phyloP scores from a whole-genome alignment of 2,888 invertebrate species.

The Phortica okadai region DNA sequence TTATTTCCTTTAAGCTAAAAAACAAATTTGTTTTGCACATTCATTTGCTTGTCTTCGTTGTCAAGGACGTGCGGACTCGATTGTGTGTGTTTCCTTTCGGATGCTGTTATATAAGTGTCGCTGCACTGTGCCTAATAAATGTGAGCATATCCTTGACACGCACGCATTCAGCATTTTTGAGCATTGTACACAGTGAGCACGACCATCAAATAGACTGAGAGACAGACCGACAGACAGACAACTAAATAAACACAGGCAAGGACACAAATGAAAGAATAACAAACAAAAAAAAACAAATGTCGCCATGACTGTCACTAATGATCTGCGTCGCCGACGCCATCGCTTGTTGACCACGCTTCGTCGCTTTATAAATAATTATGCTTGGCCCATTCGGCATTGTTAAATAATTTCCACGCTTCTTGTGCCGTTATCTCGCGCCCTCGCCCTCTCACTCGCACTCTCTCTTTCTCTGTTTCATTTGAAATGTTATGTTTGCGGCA shows the following conservation, averaged over 20 bases:
- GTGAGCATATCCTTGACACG: conserved; percentile 14
- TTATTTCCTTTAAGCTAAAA: too few species aligned
- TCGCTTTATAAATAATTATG: conserved; percentile 21
- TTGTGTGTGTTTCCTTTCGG: background rate
- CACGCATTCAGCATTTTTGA: background rate
- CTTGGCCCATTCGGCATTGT: background rate
- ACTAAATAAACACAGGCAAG: background rate
- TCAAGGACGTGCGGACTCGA: conserved; percentile 1
- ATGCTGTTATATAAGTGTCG: conserved; percentile 2
- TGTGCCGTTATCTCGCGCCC: too few species aligned
- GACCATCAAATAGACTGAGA: background rate
- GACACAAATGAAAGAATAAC: background rate
- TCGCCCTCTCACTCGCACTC: too few species aligned
- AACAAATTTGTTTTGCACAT: background rate
- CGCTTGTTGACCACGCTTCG: background rate
- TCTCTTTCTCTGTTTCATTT: background rate
- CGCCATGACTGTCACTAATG: background rate
- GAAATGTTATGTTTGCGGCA: background rate
- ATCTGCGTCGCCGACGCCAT: background rate
- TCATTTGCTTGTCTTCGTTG: background rate
- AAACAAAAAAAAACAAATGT: background rate
- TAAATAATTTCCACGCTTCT: background rate
- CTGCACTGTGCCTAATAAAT: conserved; percentile 18
- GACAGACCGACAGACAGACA: background rate
- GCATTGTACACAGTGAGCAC: background rate